These are phyloP conservation scores for Epinephelus moara DNA, from an alignment of 2,113 vertebrate species.

Conservation along the genomic window DNA sequence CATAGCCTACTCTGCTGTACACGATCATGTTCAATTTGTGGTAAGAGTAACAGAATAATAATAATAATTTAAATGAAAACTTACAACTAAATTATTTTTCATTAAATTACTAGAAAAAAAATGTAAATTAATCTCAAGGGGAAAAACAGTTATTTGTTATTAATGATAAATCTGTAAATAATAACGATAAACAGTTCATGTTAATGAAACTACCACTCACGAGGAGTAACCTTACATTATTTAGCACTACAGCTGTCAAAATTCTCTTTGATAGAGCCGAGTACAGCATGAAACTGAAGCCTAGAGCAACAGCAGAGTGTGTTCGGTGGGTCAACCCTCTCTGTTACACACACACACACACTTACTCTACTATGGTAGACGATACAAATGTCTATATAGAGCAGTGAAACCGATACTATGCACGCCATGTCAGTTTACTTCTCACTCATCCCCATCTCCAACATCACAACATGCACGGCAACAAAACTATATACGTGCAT, in stretches of 20 bases:
- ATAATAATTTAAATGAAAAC: background rate
- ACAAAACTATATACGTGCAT: background rate
- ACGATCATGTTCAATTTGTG: background rate
- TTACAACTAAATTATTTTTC: background rate
- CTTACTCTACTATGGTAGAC: background rate
- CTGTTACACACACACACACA: slow-evolving; percentile 3
- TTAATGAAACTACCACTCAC: slow-evolving; percentile 43
- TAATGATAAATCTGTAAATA: slow-evolving; percentile 40
- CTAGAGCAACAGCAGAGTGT: slow-evolving; percentile 44
- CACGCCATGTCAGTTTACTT: slow-evolving; percentile 13
- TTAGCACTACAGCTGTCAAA: slow-evolving; percentile 40
- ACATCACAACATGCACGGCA: slow-evolving; percentile 17
- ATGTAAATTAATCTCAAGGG: background rate
- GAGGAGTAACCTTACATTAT: slow-evolving; percentile 40
- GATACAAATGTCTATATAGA: slow-evolving; percentile 22
- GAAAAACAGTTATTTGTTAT: background rate
- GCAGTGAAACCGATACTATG: slow-evolving; percentile 30
- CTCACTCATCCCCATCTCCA: background rate
- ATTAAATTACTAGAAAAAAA: background rate
- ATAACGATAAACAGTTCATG: slow-evolving; percentile 12
- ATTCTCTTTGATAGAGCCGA: slow-evolving; percentile 52
- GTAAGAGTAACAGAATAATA: background rate
- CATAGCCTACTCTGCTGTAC: background rate
- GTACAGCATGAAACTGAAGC: slow-evolving; percentile 46
- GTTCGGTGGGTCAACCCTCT: slow-evolving; percentile 34